Conservation (phyloP, 2,113 vertebrate species). For the Pterocles burchelli region DNA sequence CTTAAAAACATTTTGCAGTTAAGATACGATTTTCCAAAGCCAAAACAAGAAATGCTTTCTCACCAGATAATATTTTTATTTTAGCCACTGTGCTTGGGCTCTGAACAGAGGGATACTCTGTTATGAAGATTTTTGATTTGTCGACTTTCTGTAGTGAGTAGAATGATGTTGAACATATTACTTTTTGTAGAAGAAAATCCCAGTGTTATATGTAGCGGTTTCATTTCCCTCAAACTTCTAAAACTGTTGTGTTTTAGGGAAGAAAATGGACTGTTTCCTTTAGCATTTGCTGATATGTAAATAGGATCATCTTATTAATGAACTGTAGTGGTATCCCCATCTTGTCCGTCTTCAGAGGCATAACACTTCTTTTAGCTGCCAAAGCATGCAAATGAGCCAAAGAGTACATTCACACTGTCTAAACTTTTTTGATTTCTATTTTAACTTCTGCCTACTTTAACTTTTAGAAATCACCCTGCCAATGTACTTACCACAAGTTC, state of each 20-base stretch:
- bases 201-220: neutral
- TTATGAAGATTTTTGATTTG: neutral
- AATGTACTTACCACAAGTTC: neutral
- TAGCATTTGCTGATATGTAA: neutral
- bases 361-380: neutral
- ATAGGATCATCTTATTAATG: neutral
- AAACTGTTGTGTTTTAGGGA: neutral
- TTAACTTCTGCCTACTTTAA: neutral
- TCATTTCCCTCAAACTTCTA: neutral
- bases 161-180: neutral
- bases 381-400: neutral
- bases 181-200: neutral
- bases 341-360: neutral
- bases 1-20: neutral
- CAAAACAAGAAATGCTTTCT: neutral
- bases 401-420: neutral
- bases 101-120: neutral
- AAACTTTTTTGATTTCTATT: neutral
- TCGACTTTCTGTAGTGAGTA: neutral
- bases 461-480: neutral
- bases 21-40: neutral
- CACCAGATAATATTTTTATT: neutral
- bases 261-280: neutral
- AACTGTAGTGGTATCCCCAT: neutral
- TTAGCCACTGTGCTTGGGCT: neutral